These are phyloP conservation scores for Platichthys flesus DNA, from an alignment of 2,113 vertebrate species.

Conservation along the genomic window DNA sequence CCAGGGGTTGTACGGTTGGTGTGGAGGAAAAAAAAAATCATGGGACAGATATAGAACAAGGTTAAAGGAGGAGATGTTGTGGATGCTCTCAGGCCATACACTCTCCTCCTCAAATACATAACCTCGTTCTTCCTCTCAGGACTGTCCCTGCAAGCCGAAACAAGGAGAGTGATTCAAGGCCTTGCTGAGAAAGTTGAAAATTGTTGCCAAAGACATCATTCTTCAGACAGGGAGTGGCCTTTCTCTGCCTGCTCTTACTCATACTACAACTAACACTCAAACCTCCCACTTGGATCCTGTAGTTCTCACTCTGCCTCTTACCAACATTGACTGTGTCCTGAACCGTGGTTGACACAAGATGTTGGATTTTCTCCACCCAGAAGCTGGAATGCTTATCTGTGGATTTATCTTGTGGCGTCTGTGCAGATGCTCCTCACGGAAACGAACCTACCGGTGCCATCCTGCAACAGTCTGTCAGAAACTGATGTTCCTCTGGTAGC, in stretches of 20 bases:
- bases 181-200: conserved; percentile 40
- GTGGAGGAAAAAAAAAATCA: conserved; percentile 37
- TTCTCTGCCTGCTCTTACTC: conserved; percentile 10
- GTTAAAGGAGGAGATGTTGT: conserved; percentile 60
- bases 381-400: too few species aligned
- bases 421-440: too few species aligned
- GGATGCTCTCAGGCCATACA: conserved; percentile 48
- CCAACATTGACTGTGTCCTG: too few species aligned
- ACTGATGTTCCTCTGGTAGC: too few species aligned
- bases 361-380: too few species aligned
- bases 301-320: not conserved
- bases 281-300: conserved; percentile 18
- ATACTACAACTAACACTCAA: not conserved
- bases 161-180: conserved; percentile 47
- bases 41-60: conserved; percentile 66
- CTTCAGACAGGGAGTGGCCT: conserved; percentile 59
- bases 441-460: too few species aligned
- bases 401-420: too few species aligned
- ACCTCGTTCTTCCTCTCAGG: conserved; percentile 57
- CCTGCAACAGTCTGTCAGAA: too few species aligned
- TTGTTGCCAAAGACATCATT: conserved; percentile 43
- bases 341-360: not conserved
- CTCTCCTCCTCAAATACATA: conserved; percentile 48
- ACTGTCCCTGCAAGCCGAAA: conserved; percentile 24
- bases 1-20: conserved; percentile 49